Evolutionary conservation across 2,888 invertebrate genomes (phyloP).

Genomic region (Cerceris rybyensis): DNA sequence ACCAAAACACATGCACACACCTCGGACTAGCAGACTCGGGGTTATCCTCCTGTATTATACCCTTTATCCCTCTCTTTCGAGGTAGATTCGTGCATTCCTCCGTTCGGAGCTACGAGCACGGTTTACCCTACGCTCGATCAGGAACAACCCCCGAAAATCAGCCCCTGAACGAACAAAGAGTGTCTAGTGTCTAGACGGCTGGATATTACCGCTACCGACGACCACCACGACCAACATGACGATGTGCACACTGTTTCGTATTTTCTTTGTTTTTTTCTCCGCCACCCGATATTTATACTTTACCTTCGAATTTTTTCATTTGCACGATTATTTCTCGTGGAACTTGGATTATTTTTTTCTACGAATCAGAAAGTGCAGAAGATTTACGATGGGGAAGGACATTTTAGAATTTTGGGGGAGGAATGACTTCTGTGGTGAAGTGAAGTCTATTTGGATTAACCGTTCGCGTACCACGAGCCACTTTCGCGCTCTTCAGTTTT

Average conservation of each 20-base stretch:
- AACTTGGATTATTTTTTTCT: too few relatives aligned
- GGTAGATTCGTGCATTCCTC: constrained; percentile 38
- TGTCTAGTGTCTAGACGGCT: constrained; percentile 65
- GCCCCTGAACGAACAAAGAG: constrained; percentile 61
- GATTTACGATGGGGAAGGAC: too few relatives aligned
- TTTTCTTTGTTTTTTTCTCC: constrained; percentile 54
- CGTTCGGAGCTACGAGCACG: constrained; percentile 24
- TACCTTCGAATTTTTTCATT: constrained; percentile 14
- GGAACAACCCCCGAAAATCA: constrained; percentile 63
- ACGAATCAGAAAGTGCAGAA: too few relatives aligned
- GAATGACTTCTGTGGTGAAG: too few relatives aligned
- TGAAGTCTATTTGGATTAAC: too few relatives aligned
- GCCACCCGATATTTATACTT: constrained; percentile 38
- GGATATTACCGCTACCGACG: constrained; percentile 54
- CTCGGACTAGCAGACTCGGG: background rate
- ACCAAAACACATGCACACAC: constrained; percentile 42
- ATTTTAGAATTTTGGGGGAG: too few relatives aligned
- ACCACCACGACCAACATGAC: constrained; percentile 26
- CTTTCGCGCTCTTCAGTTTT: too few relatives aligned
- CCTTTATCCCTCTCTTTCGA: background rate
- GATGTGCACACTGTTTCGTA: constrained; percentile 38
- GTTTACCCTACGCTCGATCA: constrained; percentile 53
- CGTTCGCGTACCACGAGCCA: too few relatives aligned
- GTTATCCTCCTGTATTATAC: background rate
- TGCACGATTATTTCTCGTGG: too few relatives aligned